These are phyloP conservation scores for Macaca nemestrina DNA, from an alignment of 2,113 vertebrate species.

Conservation along the genomic window DNA sequence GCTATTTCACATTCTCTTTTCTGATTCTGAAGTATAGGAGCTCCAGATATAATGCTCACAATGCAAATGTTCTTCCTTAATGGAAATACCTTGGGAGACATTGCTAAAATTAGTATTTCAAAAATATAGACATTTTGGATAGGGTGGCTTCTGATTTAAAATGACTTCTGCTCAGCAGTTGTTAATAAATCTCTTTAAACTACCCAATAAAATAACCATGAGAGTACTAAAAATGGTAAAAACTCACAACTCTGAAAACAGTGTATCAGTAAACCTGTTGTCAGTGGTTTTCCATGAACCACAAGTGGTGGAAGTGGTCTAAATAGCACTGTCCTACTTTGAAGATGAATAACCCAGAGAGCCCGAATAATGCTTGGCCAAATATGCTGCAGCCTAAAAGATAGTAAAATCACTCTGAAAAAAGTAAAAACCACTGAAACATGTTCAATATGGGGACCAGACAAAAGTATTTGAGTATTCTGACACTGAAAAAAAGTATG, in stretches of 20 bases:
- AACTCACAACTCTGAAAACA: not conserved
- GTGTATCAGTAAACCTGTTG: not conserved
- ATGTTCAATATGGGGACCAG: not conserved
- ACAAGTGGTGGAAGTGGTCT: not conserved
- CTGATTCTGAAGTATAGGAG: not conserved
- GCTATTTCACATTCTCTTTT: not conserved
- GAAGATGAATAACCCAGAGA: not conserved
- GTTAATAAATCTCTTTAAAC: not conserved
- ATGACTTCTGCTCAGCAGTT: not conserved
- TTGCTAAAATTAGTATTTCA: not conserved
- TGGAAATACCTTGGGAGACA: constrained; percentile 24
- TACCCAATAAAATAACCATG: not conserved
- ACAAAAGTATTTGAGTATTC: not conserved
- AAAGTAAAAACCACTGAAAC: not conserved
- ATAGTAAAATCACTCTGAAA: not conserved
- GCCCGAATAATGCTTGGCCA: not conserved
- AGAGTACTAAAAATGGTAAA: not conserved
- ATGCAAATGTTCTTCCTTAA: not conserved
- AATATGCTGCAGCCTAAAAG: not conserved
- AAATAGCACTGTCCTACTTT: not conserved
- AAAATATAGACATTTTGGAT: not conserved
- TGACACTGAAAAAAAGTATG: not conserved
- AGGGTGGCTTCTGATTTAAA: constrained; percentile 27
- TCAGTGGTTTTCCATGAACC: not conserved
- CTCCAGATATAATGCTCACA: constrained; percentile 13